Base-by-base conservation (phyloP, 2,797 vertebrate genomes). In the Mormyrus proboscirostris region DNA sequence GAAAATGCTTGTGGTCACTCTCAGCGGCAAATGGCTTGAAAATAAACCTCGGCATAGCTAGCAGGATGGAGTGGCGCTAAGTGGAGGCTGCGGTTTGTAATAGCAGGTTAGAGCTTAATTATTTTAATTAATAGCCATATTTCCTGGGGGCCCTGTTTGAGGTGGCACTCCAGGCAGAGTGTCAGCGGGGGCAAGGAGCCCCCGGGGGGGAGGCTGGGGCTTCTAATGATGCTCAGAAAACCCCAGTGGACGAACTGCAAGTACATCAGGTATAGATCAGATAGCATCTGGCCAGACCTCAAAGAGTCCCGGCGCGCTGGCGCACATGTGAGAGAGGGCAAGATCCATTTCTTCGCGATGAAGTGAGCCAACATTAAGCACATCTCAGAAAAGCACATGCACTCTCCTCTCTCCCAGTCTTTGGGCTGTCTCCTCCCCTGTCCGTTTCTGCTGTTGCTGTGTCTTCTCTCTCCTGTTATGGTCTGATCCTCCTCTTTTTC, bases 41-140 rank as follows among this genome's bases (percentile, higher is more conserved):
- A 97, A 97, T 96, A 93, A 97, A 96, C 95, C 96, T 96, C 94
- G 93, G 47, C 19, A 83, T 49, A 73, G 62, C 62, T 73, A 51
- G 57, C 9, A 14, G 59, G 84, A 53, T 33, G 14, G 51, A 8
- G 14, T 91, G 90, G 95, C 93, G 95, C 96, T 98, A 97, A 99
- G 96, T 98, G 97, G 95, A 96, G 95, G 97, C 96, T 97, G 95
- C 93, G 96, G 96, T 97, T 96, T 96, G 97, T 97, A 98, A 97
- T 97, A 97, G 59, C 95, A 94, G 97, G 94, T 96, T 95, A 94
- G 96, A 96, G 96, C 97, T 96, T 98, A 97, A 97, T 99, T 97
- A 97, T 94, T 94, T 96, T 99, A 99, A 99, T 99, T 99, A 99
- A 99, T 97, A 97, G 97, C 94, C 92, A 89, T 92, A 95, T 95